Evolutionary conservation across 2,113 vertebrate species (phyloP), one percentile per base, ranked within the genome.

Genomic region (Conger conger): DNA sequence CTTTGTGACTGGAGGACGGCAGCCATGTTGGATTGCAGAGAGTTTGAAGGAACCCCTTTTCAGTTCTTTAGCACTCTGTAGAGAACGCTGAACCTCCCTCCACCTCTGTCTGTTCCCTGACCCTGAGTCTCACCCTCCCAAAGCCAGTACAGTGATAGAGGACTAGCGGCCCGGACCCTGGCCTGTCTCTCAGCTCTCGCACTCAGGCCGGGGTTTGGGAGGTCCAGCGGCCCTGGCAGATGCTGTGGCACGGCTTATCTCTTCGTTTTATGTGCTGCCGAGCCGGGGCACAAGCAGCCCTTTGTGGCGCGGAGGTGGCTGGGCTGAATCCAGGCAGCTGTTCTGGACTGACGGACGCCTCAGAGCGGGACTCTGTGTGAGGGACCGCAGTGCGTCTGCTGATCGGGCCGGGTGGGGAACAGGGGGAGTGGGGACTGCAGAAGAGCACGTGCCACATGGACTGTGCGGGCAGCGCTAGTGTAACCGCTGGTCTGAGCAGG

Each of bases 271-370:
- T 94, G 93, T 94, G 91, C 86, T 90, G 84, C 90, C 88, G 84
- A 92, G 92, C 87, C 42, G 87, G 88, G 93, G 90, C 91, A 95
- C 94, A 95, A 93, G 92, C 89, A 91, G 90, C 90, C 89, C 94
- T 94, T 95, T 95, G 94, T 95, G 94, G 91, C 90, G 83, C 86
- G 91, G 93, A 91, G 92, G 92, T 92, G 91, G 90, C 93, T 94
- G 94, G 92, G 92, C 88, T 87, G 60, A 68, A 86, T 94, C 92
- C 94, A 95, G 92, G 91, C 94, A 95, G 94, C 94, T 95, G 94
- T 94, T 95, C 90, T 91, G 92, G 91, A 91, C 93, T 95, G 94
- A 90, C 92, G 92, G 89, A 91, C 87, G 76, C 35, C 79, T 79
- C 76, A 84, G 83, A 84, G 45, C 45, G 42, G 76, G 76, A 57